Evolutionary conservation across 2,113 vertebrate genomes (phyloP).

Genomic region (Rhinopomastus cyanomelas): DNA sequence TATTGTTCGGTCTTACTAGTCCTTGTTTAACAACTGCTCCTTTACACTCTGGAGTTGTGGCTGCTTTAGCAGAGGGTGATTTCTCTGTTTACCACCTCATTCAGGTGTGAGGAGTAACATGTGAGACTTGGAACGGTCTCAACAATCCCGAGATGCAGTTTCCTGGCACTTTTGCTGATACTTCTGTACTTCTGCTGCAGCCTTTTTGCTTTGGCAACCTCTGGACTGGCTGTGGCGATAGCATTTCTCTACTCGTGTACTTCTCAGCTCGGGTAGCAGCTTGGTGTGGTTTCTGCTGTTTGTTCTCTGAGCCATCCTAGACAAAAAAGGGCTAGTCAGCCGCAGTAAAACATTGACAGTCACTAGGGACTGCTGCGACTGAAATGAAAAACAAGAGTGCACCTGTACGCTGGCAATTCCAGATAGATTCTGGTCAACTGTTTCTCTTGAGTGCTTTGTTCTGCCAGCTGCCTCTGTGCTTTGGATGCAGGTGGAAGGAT

Average conservation of each 20-base stretch:
- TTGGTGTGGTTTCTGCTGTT: neutral
- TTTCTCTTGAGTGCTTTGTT: constrained; percentile 80
- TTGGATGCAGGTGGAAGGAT: constrained; percentile 84
- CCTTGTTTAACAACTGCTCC: constrained; percentile 48
- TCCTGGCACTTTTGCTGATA: neutral
- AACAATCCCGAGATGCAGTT: neutral
- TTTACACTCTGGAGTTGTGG: constrained; percentile 16
- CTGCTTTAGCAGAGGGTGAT: constrained; percentile 31
- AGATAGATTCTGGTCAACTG: constrained; percentile 77
- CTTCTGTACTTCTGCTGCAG: neutral
- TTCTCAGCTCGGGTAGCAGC: neutral
- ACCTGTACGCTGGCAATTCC: constrained; percentile 81
- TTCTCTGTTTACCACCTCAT: constrained; percentile 30
- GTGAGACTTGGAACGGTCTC: constrained; percentile 22
- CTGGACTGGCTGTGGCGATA: neutral
- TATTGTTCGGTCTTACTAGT: constrained; percentile 59
- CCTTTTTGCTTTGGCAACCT: neutral
- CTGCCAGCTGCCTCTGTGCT: constrained; percentile 81
- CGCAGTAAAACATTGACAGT: constrained; percentile 78
- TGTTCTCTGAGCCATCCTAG: neutral
- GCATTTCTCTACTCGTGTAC: neutral
- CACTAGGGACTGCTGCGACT: constrained; percentile 64
- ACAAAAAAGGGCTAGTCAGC: constrained; percentile 71
- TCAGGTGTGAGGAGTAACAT: constrained; percentile 44
- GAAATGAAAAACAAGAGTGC: constrained; percentile 82